Evolutionary conservation across 2,888 invertebrate genomes (phyloP).

Genomic region (Nebria brevicollis): DNA sequence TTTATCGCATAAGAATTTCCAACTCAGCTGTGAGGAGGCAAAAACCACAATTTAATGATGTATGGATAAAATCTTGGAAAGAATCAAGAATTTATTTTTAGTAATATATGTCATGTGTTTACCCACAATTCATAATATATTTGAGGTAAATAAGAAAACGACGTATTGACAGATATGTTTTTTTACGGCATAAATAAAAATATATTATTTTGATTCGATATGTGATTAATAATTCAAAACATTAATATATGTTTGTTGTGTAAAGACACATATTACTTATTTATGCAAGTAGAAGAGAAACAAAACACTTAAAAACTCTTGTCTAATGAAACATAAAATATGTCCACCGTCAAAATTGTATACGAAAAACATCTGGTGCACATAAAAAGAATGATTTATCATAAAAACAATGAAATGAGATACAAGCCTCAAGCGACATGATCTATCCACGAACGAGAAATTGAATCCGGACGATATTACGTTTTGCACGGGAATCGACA

Average conservation of each 20-base stretch:
- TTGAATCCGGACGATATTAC: constrained; percentile 40
- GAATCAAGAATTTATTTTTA: neutral
- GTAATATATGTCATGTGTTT: neutral
- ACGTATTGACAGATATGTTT: too few relatives aligned
- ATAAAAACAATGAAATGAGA: constrained; percentile 45
- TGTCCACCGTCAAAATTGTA: constrained; percentile 12
- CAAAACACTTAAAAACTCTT: neutral
- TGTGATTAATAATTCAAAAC: too few relatives aligned
- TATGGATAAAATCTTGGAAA: neutral
- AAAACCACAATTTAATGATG: neutral
- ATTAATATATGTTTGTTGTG: neutral
- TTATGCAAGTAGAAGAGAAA: neutral
- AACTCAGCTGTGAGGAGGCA: neutral
- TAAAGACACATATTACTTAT: neutral
- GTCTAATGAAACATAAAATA: neutral
- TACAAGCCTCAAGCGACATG: constrained; percentile 14
- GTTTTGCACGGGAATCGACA: constrained; percentile 22
- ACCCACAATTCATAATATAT: too few relatives aligned
- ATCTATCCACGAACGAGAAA: constrained; percentile 37
- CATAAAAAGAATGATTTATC: constrained; percentile 40
- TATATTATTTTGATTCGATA: too few relatives aligned
- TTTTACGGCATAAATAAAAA: too few relatives aligned
- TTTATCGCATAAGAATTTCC: neutral
- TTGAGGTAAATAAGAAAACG: too few relatives aligned
- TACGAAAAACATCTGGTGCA: constrained; percentile 25